phyloP scores from a whole-genome alignment of 2,113 vertebrate species.

The Pontoporia blainvillei region DNA sequence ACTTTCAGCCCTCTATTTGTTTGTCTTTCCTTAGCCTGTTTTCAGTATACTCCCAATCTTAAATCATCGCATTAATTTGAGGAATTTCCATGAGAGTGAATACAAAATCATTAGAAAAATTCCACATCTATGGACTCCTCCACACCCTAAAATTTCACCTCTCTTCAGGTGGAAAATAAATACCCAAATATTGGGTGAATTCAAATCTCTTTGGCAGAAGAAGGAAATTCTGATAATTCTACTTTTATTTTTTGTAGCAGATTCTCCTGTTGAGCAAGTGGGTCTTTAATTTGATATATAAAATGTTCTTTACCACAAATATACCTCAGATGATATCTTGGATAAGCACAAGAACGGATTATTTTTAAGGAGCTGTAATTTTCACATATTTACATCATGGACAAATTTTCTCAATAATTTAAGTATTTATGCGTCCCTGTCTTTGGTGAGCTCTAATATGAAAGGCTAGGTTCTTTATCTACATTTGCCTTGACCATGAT shows the following conservation, averaged over 20 bases:
- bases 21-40: background rate
- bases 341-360: background rate
- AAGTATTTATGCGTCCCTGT: background rate
- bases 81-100: background rate
- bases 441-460: background rate
- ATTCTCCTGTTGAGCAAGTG: background rate
- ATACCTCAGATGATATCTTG: background rate
- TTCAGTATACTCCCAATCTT: background rate
- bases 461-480: constrained; percentile 4
- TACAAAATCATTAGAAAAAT: background rate
- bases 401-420: constrained; percentile 37
- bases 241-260: background rate
- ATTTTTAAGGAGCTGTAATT: constrained; percentile 2
- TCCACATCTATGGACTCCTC: background rate
- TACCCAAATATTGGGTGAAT: background rate
- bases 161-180: background rate
- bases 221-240: background rate
- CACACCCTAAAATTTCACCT: background rate
- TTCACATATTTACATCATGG: background rate
- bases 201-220: background rate
- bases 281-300: background rate
- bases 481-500: background rate
- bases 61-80: background rate
- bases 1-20: background rate
- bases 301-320: background rate